Percentiles rank a stretch among this genome's conserved stretches.
Conservation (phyloP, 2,888 invertebrate genomes). For the Tenthredo mesomela region DNA sequence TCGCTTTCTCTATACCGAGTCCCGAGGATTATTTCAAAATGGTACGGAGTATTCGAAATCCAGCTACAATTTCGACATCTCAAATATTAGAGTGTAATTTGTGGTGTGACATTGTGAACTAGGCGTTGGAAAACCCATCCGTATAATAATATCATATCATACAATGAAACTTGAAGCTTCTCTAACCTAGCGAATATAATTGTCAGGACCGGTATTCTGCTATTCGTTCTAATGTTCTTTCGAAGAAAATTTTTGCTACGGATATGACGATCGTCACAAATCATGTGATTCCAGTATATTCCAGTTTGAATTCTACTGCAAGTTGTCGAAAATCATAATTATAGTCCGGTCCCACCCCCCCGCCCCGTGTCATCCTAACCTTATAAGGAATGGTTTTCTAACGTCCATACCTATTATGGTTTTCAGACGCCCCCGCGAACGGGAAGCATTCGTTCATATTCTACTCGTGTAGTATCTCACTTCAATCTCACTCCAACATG, state of each 20-base stretch:
- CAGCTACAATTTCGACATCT: conserved; percentile 14
- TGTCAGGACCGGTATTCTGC: conserved; percentile 28
- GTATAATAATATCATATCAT: conserved; percentile 17
- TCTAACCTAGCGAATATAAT: conserved; percentile 10
- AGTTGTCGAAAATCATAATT: conserved; percentile 2
- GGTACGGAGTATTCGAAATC: conserved; percentile 35
- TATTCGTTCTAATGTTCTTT: background rate
- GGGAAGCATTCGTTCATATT: background rate
- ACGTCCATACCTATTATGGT: conserved; percentile 5
- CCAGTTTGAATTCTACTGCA: background rate
- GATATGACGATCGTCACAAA: background rate
- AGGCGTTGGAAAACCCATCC: background rate
- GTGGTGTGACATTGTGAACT: conserved; percentile 19
- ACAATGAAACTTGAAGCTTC: background rate
- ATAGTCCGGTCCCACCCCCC: background rate
- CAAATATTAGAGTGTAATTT: background rate
- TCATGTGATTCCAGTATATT: background rate
- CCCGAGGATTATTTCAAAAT: conserved; percentile 34
- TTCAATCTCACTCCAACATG: background rate
- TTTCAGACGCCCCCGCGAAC: conserved; percentile 16
- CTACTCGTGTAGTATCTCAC: background rate
- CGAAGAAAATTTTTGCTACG: background rate
- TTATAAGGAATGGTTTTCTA: conserved; percentile 45
- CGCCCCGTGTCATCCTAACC: conserved; percentile 24
- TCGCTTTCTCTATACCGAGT: background rate